Conservation (phyloP, 2,888 invertebrate genomes). For the Agriopis aurantiaria region DNA sequence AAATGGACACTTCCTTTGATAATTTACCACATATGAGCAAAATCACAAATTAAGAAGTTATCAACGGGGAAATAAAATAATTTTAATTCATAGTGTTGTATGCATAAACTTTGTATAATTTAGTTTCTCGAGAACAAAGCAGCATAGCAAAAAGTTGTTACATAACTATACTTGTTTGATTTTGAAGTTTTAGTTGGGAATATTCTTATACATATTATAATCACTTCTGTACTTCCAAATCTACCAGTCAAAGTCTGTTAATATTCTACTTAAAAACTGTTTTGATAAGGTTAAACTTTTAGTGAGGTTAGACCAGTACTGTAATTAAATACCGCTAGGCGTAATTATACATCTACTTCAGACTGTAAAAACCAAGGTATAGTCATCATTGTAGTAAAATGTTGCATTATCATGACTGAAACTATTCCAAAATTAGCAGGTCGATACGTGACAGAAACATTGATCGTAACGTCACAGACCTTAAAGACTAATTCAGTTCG, state of each 20-base stretch:
- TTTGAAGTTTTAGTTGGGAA: not conserved
- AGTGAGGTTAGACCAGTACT: too few species aligned
- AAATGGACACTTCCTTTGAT: too few species aligned
- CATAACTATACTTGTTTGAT: not conserved
- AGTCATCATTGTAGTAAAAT: conserved; percentile 28
- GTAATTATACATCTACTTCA: too few species aligned
- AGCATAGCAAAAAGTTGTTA: conserved; percentile 1
- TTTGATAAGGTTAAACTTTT: too few species aligned
- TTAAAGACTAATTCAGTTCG: too few species aligned
- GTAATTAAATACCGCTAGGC: too few species aligned
- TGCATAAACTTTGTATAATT: not conserved
- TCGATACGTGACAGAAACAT: too few species aligned
- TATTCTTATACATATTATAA: not conserved
- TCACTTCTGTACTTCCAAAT: not conserved
- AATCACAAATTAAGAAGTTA: not conserved
- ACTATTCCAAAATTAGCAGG: conserved; percentile 31
- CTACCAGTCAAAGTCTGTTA: not conserved
- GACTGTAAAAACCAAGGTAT: not conserved
- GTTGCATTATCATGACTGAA: conserved; percentile 16
- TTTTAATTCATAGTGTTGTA: not conserved
- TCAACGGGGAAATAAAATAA: not conserved
- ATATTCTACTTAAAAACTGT: not conserved
- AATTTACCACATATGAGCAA: not conserved
- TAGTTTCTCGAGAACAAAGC: not conserved
- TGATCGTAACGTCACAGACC: too few species aligned